phyloP scores from a whole-genome alignment of 64 coral and sea anemone genomes.

The Dendronephthya gigantea region DNA sequence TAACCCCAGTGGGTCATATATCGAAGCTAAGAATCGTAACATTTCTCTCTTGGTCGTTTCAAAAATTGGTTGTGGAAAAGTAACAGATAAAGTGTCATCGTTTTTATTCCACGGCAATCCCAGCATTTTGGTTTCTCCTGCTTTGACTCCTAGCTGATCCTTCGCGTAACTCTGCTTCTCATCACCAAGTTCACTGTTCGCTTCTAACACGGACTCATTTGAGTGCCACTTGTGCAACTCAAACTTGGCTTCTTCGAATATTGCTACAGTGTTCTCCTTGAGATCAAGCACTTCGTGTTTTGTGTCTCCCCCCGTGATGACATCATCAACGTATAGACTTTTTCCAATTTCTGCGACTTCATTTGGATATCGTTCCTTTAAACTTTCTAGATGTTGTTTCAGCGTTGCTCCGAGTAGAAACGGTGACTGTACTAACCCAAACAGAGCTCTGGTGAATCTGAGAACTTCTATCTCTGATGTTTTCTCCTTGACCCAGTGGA shows the following conservation, averaged over 20 bases:
- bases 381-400: slow-evolving; percentile 16
- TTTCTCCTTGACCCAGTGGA: too few relatives aligned
- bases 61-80: too few relatives aligned
- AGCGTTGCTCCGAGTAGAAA: slow-evolving; percentile 32
- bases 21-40: too few relatives aligned
- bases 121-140: too few relatives aligned
- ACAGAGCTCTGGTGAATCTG: slow-evolving; percentile 10
- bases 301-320: slow-evolving; percentile 37
- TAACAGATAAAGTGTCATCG: too few relatives aligned
- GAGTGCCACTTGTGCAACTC: slow-evolving; percentile 39
- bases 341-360: slow-evolving; percentile 28
- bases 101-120: too few relatives aligned
- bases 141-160: too few relatives aligned
- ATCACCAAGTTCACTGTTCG: too few relatives aligned
- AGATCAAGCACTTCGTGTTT: neutral
- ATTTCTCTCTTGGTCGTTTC: neutral
- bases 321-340: slow-evolving; percentile 46
- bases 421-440: slow-evolving; percentile 36
- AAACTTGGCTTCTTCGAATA: slow-evolving; percentile 13
- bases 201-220: neutral
- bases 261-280: slow-evolving; percentile 5
- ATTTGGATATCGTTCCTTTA: slow-evolving; percentile 30
- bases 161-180: too few relatives aligned
- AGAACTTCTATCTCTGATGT: too few relatives aligned
- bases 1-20: too few relatives aligned